These are phyloP conservation scores for Piscicola geometra DNA, from an alignment of 2,888 invertebrate species.

Conservation along the genomic window DNA sequence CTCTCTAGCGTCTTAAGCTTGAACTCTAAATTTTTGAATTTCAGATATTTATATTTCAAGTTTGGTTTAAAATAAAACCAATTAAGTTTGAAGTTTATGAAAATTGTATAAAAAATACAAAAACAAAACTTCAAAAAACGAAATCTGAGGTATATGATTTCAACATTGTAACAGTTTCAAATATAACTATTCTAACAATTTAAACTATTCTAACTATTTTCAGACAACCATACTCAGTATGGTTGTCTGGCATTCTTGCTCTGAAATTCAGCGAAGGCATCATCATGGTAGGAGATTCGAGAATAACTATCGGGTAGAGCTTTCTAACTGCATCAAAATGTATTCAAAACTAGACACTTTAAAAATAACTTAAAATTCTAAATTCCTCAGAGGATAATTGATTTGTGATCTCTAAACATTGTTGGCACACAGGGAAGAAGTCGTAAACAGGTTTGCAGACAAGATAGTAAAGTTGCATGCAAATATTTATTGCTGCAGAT, in stretches of 20 bases:
- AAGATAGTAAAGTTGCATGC: constrained; percentile 12
- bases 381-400: background rate
- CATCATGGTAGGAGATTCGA: constrained; percentile 29
- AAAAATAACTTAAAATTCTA: background rate
- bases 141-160: background rate
- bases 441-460: constrained; percentile 32
- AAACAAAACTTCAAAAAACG: background rate
- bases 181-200: background rate
- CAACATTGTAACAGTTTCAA: background rate
- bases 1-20: no score
- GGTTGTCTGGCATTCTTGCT: no score
- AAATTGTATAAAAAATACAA: background rate
- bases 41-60: no score
- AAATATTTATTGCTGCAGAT: constrained; percentile 27
- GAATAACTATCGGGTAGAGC: constrained; percentile 25
- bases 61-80: no score
- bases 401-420: background rate
- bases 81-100: background rate
- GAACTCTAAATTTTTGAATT: no score
- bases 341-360: background rate
- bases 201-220: no score
- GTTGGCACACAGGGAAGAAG: constrained; percentile 20
- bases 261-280: constrained; percentile 24
- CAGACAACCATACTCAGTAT: constrained; percentile 34
- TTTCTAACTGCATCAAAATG: no score